Evolutionary conservation across 2,797 vertebrate genomes (phyloP).

Genomic region (Graptemys geographica): DNA sequence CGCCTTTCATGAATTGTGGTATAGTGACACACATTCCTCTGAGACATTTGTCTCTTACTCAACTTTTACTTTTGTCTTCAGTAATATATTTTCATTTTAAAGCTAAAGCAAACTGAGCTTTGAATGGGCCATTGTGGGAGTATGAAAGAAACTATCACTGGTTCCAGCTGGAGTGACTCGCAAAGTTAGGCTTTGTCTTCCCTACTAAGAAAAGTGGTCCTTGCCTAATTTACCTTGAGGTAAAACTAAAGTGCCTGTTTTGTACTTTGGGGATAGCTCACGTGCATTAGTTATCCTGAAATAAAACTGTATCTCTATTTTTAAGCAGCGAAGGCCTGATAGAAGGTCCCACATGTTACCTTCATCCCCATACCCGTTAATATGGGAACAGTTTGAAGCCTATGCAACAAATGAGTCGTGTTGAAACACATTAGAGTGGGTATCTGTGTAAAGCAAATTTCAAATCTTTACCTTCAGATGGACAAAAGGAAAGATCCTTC

Average conservation of each 20-base stretch:
- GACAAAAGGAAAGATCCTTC: conserved; percentile 92
- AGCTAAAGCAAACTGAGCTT: accelerated
- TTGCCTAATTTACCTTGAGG: neutral
- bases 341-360: neutral
- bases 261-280: neutral
- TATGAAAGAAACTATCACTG: neutral
- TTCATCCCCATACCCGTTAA: neutral
- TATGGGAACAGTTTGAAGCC: neutral
- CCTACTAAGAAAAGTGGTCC: neutral
- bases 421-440: neutral
- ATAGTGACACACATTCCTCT: neutral
- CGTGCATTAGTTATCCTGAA: neutral
- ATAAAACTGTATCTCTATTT: neutral
- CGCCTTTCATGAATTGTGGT: neutral
- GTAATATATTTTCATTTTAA: neutral
- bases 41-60: accelerated
- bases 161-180: neutral
- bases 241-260: neutral
- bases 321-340: neutral
- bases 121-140: neutral
- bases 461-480: conserved; percentile 77
- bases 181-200: neutral
- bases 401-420: accelerated
- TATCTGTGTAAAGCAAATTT: neutral
- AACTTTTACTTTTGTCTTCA: accelerated